Evolutionary conservation across 2,888 invertebrate species (phyloP).

Genomic region (Macrosoma leucophasiata): DNA sequence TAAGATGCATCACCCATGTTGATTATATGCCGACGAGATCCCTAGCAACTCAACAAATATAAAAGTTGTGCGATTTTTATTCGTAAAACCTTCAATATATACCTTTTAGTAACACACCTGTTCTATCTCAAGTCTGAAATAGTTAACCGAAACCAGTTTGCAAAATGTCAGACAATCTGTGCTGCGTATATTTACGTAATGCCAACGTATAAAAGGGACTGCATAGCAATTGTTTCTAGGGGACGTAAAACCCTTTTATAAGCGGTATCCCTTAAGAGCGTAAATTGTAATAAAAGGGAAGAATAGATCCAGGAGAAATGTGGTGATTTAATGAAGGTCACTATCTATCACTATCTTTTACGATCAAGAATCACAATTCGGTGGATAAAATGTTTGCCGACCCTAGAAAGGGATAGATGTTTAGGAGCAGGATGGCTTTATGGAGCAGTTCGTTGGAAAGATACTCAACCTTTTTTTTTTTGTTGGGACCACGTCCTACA

Average conservation of each 20-base stretch:
- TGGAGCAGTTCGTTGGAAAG: too few relatives aligned
- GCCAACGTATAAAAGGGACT: conserved; percentile 2
- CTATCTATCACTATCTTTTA: neutral
- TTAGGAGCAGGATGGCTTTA: too few relatives aligned
- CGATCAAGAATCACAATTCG: neutral
- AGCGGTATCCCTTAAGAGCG: conserved; percentile 1
- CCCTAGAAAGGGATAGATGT: neutral
- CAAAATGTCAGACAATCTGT: conserved; percentile 46
- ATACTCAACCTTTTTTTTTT: too few relatives aligned
- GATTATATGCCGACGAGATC: too few relatives aligned
- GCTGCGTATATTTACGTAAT: conserved; percentile 37
- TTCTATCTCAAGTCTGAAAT: conserved; percentile 30
- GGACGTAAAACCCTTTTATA: too few relatives aligned
- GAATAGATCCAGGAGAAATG: neutral
- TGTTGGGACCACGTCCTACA: too few relatives aligned
- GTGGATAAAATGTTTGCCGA: conserved; percentile 1
- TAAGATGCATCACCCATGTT: too few relatives aligned
- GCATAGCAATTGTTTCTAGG: too few relatives aligned
- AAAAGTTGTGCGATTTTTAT: too few relatives aligned
- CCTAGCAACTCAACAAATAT: too few relatives aligned
- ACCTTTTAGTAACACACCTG: conserved; percentile 33
- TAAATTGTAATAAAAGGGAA: neutral
- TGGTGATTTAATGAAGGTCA: conserved; percentile 3
- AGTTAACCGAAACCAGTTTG: conserved; percentile 42
- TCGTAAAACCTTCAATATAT: conserved; percentile 25